Conservation (phyloP, 2,888 invertebrate species). For the Adineta ricciae region DNA sequence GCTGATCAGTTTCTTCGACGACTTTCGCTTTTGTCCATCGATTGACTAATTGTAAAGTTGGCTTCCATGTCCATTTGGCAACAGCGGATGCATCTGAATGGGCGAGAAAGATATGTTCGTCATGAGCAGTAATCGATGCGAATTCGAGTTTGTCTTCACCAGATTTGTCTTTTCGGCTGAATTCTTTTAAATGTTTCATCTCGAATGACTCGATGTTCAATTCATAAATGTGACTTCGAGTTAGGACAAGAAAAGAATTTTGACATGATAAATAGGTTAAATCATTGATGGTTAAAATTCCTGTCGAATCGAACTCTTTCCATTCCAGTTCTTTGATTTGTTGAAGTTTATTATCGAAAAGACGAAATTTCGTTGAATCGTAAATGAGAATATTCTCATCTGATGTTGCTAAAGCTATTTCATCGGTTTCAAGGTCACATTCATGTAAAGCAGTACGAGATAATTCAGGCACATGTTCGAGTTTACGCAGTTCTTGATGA, state of each 20-base stretch:
- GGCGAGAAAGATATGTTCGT: neutral
- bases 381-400: neutral
- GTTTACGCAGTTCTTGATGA: neutral
- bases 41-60: neutral
- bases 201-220: neutral
- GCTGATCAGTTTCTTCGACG: neutral
- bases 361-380: neutral
- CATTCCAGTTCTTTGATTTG: neutral
- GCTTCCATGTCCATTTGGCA: neutral
- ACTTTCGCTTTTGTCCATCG: neutral
- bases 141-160: neutral
- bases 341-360: neutral
- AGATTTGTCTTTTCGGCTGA: neutral
- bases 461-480: neutral
- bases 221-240: neutral
- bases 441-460: neutral
- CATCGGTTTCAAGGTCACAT: neutral
- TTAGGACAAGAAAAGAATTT: neutral
- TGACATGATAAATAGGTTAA: neutral
- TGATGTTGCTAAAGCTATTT: neutral
- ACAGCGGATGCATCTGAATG: neutral
- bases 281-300: neutral
- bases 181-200: neutral
- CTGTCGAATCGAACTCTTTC: neutral
- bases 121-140: neutral